Base-by-base conservation (phyloP, 2,797 vertebrate species). In the Megaceryle alcyon region DNA sequence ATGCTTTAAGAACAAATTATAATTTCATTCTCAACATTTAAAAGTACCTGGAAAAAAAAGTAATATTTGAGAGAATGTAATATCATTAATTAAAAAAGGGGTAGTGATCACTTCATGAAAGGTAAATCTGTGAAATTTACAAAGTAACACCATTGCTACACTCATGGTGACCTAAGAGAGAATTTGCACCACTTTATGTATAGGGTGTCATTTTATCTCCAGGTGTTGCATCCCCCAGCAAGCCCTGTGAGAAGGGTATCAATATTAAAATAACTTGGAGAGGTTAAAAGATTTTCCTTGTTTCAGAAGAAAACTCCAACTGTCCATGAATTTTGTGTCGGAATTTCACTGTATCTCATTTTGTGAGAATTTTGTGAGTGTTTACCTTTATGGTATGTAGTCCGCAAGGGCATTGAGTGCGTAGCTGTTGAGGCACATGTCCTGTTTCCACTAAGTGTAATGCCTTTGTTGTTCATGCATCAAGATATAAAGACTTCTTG, bases 401-500 rank as follows among this genome's bases (percentile, higher is more conserved):
- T 26, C 28, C 10, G 9, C 80, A 49, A 77, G 77, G 69, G 63
- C 80, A 31, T 4, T 16, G 73, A 10, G 59, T 29, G 29, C 37
- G 82, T 84, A 78, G 92, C 81, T 92, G 81, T 61, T 78, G 92
- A 92, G 91, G 88, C 86, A 83, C 16, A 88, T 54, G 79, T 84
- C 71, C 71, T 22, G 8, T 73, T 95, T 75, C 64, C 71, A 31
- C 71, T 57, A 66, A 76, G 88, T 14, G 89, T 72, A 91, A 94
- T 94, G 91, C 84, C 68, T 91, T 93, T 86, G 88, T 97, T 94
- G 93, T 94, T 95, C 12, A 3, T 71, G 77, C 8, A 48, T 78
- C 72, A 57, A 72, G 91, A 85, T 54, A 96, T 96, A 97, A 97
- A 97, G 96, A 60, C 64, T 88, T 93, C 84, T 97, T 97, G 96